Percentiles rank a stretch among this genome's conserved stretches.
These are phyloP conservation scores for Procambarus clarkii DNA, from an alignment of 1,140 invertebrate species.

Conservation along the genomic window DNA sequence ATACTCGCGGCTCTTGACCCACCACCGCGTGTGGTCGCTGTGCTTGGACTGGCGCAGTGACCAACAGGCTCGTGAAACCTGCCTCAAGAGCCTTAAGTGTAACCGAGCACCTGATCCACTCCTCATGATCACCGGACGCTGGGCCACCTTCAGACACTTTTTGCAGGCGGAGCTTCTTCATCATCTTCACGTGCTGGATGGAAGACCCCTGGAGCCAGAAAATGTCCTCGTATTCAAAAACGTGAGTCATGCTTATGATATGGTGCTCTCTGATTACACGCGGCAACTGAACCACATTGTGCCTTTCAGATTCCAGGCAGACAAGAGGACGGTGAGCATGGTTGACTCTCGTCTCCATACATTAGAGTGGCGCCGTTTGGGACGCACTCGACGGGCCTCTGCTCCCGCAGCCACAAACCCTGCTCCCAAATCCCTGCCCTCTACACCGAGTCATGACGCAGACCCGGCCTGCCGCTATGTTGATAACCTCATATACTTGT, in stretches of 20 bases:
- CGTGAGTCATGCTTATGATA: slow-evolving; percentile 43
- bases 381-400: slow-evolving; percentile 3
- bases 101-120: slow-evolving; percentile 47
- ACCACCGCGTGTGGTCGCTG: slow-evolving; percentile 61
- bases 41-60: slow-evolving; percentile 56
- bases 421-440: slow-evolving; percentile 21
- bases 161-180: slow-evolving; percentile 58
- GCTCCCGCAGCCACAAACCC: slow-evolving; percentile 28
- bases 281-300: slow-evolving; percentile 57
- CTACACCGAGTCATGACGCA: slow-evolving; percentile 9
- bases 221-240: slow-evolving; percentile 34
- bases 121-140: slow-evolving; percentile 41
- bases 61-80: slow-evolving; percentile 49
- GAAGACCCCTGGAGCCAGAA: slow-evolving; percentile 41
- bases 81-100: slow-evolving; percentile 33
- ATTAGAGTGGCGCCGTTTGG: slow-evolving; percentile 57
- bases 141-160: slow-evolving; percentile 62
- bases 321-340: slow-evolving; percentile 53
- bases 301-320: slow-evolving; percentile 57
- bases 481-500: slow-evolving; percentile 42
- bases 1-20: slow-evolving; percentile 51
- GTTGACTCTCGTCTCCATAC: slow-evolving; percentile 64
- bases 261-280: slow-evolving; percentile 50
- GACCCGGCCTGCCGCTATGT: slow-evolving; percentile 51
- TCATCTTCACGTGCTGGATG: slow-evolving; percentile 47